Evolutionary conservation across 2,113 vertebrate species (phyloP).

Genomic region (Mormyrus iriodes): DNA sequence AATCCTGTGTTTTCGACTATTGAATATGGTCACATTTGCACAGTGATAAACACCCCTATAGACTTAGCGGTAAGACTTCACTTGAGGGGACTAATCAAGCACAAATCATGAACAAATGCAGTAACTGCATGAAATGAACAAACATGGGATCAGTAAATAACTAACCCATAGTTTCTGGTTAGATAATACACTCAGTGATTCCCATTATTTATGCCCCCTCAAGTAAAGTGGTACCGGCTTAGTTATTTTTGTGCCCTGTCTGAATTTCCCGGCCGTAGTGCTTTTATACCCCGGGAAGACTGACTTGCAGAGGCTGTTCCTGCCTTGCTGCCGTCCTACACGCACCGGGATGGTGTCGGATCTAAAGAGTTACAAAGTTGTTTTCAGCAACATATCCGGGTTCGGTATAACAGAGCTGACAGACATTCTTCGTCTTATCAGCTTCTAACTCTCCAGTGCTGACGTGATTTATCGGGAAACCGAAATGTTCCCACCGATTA

Average conservation of each 20-base stretch:
- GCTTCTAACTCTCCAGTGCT: not conserved
- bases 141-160: not conserved
- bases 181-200: not conserved
- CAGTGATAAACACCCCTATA: not conserved
- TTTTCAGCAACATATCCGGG: not conserved
- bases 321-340: not conserved
- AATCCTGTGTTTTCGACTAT: not conserved
- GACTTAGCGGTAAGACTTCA: not conserved
- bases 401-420: not conserved
- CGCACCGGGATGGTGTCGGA: not conserved
- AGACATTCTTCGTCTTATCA: not conserved
- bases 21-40: not conserved
- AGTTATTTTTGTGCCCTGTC: not conserved
- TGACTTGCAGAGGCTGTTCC: not conserved
- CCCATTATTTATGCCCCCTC: not conserved
- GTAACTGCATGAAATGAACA: not conserved
- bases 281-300: not conserved
- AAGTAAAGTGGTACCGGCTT: not conserved
- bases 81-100: not conserved
- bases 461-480: not conserved
- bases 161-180: not conserved
- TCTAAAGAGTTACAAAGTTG: not conserved
- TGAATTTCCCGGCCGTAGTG: not conserved
- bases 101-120: not conserved
- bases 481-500: not conserved